Evolutionary conservation across 2,888 invertebrate species (phyloP).

Genomic region (Gerris lacustris): DNA sequence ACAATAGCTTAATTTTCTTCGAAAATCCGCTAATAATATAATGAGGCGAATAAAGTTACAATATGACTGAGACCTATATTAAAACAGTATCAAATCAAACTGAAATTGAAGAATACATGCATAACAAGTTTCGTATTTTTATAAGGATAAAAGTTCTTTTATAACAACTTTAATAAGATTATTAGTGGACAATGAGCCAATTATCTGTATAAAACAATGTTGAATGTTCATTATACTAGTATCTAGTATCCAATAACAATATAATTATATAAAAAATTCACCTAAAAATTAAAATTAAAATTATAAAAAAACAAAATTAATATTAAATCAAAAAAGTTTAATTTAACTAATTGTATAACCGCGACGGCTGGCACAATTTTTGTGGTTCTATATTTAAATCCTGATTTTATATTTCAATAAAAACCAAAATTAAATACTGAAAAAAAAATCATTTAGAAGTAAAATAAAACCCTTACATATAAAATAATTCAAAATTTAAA

Average conservation of each 20-base stretch:
- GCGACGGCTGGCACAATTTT: constrained; percentile 11
- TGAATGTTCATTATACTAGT: too few species aligned
- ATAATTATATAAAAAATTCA: constrained; percentile 10
- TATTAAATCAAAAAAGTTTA: background rate
- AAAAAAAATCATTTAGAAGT: background rate
- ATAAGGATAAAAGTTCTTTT: too few species aligned
- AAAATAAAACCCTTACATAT: background rate
- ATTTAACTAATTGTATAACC: constrained; percentile 7
- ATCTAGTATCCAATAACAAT: background rate
- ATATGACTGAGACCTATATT: too few species aligned
- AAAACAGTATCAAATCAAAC: too few species aligned
- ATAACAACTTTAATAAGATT: too few species aligned
- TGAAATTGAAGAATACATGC: too few species aligned
- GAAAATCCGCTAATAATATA: too few species aligned
- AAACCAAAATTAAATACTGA: background rate
- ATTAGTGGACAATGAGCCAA: too few species aligned
- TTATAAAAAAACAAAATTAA: background rate
- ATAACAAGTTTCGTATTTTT: too few species aligned
- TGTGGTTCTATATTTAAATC: background rate
- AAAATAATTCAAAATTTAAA: background rate
- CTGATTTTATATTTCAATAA: background rate
- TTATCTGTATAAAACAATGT: too few species aligned
- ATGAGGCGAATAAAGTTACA: too few species aligned
- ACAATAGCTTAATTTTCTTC: too few species aligned
- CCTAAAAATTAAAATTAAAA: background rate